Evolutionary conservation across 2,888 invertebrate species (phyloP).

Genomic region (Liodrosophila aerea): DNA sequence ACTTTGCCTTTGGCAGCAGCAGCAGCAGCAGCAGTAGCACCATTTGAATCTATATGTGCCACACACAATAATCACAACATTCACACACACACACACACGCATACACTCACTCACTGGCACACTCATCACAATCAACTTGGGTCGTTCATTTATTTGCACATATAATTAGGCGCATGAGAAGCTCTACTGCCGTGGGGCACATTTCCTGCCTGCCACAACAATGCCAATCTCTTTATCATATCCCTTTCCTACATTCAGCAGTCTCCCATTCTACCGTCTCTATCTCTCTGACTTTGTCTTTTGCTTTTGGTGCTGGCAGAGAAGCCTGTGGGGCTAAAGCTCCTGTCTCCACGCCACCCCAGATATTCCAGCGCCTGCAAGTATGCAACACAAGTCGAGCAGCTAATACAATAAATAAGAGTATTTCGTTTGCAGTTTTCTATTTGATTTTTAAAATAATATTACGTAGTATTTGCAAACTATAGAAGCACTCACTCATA

Average conservation of each 20-base stretch:
- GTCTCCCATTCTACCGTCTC: not conserved
- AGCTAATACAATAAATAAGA: no score
- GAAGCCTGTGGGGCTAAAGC: slow-evolving; percentile 25
- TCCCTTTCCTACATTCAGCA: not conserved
- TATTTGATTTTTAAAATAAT: no score
- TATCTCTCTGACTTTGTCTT: not conserved
- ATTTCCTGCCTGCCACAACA: slow-evolving; percentile 52
- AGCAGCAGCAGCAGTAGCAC: no score
- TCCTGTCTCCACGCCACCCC: slow-evolving; percentile 18
- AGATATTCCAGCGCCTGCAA: slow-evolving; percentile 32
- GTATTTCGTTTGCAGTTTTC: no score
- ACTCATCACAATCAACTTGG: slow-evolving; percentile 64
- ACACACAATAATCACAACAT: slow-evolving; percentile 24
- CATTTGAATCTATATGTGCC: slow-evolving; percentile 32
- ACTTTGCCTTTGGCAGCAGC: slow-evolving; percentile 23
- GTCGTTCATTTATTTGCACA: slow-evolving; percentile 75
- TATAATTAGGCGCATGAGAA: slow-evolving; percentile 74
- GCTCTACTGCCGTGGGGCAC: slow-evolving; percentile 55
- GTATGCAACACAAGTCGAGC: slow-evolving; percentile 29
- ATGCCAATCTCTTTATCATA: slow-evolving; percentile 19
- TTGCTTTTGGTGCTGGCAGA: slow-evolving; percentile 24
- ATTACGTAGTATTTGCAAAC: no score
- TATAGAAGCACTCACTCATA: no score
- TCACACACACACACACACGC: slow-evolving; percentile 12
- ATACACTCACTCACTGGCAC: slow-evolving; percentile 19